Conservation (phyloP, 2,888 invertebrate genomes). For the Pyrocoelia pectoralis region DNA sequence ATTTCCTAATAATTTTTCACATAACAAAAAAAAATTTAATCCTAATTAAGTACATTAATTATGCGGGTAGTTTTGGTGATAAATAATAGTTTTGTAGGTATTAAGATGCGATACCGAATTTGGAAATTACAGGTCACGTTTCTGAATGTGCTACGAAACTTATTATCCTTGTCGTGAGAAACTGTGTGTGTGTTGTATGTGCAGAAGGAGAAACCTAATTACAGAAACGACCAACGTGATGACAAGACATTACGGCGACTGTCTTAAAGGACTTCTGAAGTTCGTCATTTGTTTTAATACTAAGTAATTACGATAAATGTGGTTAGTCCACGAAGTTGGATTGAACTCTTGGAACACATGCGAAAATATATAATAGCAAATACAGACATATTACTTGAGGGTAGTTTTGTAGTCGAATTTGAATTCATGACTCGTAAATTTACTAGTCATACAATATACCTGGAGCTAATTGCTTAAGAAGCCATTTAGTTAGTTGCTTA, state of each 20-base stretch:
- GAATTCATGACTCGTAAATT: slow-evolving; percentile 51
- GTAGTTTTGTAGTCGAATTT: slow-evolving; percentile 30
- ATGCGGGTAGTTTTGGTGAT: too few relatives aligned
- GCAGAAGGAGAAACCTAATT: slow-evolving; percentile 59
- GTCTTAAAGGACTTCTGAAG: slow-evolving; percentile 53
- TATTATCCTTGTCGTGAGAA: slow-evolving; percentile 38
- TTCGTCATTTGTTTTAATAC: slow-evolving; percentile 43
- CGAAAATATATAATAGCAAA: slow-evolving; percentile 24
- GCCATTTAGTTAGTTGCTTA: slow-evolving; percentile 56
- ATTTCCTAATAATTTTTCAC: too few relatives aligned
- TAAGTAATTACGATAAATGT: slow-evolving; percentile 40
- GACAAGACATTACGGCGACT: slow-evolving; percentile 59
- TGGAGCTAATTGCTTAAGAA: slow-evolving; percentile 57
- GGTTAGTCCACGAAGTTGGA: slow-evolving; percentile 15
- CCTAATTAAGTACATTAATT: too few relatives aligned
- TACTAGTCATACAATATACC: slow-evolving; percentile 54
- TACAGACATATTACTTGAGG: slow-evolving; percentile 26
- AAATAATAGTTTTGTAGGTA: too few relatives aligned
- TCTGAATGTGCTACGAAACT: slow-evolving; percentile 17
- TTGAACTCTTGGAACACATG: slow-evolving; percentile 18
- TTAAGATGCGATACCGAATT: too few relatives aligned
- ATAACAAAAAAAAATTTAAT: too few relatives aligned
- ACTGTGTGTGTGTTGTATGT: slow-evolving; percentile 47
- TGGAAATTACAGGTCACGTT: slow-evolving; percentile 10
- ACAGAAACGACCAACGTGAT: slow-evolving; percentile 59